Base-by-base conservation (phyloP, 2,888 invertebrate genomes). In the Omphaloscelis lunosa region DNA sequence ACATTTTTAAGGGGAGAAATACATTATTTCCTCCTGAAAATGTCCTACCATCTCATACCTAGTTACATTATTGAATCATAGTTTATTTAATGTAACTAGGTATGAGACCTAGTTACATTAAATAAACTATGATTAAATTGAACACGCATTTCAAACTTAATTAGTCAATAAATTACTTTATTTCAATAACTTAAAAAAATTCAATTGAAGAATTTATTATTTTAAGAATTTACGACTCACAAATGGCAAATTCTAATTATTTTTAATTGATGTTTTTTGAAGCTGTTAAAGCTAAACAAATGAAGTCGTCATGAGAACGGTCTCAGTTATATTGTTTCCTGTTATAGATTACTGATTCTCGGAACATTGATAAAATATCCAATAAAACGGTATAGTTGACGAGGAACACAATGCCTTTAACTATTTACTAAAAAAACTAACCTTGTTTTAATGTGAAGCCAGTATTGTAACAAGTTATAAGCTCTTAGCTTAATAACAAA, bases 301-400 rank as follows among this genome's bases (percentile, higher is more conserved):
- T 78, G 23, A 72, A 75, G 48, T 63, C 63, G 76, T 76, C 75
- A 68, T 79, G 67, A 77, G 82, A 88, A 78, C 82, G 84, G 77
- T 76, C 82, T 86, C 81, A 85, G 76, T 83, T 83, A 65, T 77
- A 72, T 87, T 88, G 84, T 92, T 93, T 93, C 92, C 93, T 92
- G 92, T 91, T 93, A 85, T 85, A 92, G 91, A 93, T 93, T 91
- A 91, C 80, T 80, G 84, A 88, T 93, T 93, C 93, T 90, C 88
- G 89, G 93, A 93, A 93, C 78, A 74, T 75, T 85, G 91, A 92
- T 93, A 92, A 93, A 89, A 88, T 84, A 89, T 88, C 77, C 81
- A 89, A 89, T 90, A 89, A 89, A 87, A 85, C 79, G 75, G 74
- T 77, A 71, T 77, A 76, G 68, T 87, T 85, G 67, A 84, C 53